A percentile compares a stretch with the other conserved stretches of the same genome.
Evolutionary conservation across 1,140 invertebrate species (phyloP).

Genomic region (Drosophila sechellia): DNA sequence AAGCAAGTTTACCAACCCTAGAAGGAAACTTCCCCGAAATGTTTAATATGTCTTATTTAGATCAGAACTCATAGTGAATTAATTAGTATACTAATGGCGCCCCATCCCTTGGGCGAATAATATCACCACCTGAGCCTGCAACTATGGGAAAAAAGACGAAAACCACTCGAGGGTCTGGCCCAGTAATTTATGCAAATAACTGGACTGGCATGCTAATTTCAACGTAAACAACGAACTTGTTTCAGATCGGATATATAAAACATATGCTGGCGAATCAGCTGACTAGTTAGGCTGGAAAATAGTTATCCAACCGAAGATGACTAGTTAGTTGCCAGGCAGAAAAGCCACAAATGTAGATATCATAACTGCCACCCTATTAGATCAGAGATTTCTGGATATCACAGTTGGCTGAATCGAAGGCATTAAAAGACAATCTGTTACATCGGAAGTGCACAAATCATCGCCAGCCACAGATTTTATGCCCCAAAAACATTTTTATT

Average conservation of each 20-base stretch:
- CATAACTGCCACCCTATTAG: conserved; percentile 14
- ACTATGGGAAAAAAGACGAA: conserved; percentile 3
- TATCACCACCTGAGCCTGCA: conserved; percentile 5
- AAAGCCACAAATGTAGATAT: background rate
- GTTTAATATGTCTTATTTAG: background rate
- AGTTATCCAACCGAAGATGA: conserved; percentile 8
- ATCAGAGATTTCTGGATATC: conserved; percentile 4
- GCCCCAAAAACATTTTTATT: conserved; percentile 82
- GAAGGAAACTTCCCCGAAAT: background rate
- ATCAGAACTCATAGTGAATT: conserved; percentile 3
- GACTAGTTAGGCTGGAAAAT: conserved; percentile 30
- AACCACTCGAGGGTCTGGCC: background rate
- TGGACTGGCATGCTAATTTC: conserved; percentile 25
- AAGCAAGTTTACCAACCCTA: no score
- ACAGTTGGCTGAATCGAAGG: conserved; percentile 25
- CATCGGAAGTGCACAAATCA: conserved; percentile 82
- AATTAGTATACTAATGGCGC: background rate
- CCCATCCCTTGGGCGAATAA: conserved; percentile 3
- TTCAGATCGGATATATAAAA: conserved; percentile 1
- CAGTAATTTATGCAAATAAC: conserved; percentile 17
- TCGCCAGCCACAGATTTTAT: conserved; percentile 69
- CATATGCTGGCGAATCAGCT: conserved; percentile 20
- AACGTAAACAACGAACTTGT: conserved; percentile 25
- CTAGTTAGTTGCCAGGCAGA: conserved; percentile 22
- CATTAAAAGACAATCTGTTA: conserved; percentile 83